These are phyloP conservation scores for Himalopsyche tibetana DNA, from an alignment of 2,888 invertebrate species.

Conservation along the genomic window DNA sequence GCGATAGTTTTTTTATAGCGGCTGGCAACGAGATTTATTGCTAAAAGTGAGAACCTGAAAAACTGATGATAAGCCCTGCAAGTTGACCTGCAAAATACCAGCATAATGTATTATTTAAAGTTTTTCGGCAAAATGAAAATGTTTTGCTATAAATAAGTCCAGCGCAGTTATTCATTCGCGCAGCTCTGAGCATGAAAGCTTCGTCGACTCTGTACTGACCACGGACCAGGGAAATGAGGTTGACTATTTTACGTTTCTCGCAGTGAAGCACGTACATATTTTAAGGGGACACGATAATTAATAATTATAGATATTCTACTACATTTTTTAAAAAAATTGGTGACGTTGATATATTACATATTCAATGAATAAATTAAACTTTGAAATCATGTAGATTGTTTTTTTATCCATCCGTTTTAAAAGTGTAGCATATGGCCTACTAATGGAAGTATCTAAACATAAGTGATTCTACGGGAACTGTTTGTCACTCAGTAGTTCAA, in stretches of 20 bases:
- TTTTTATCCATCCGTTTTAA: too few relatives aligned
- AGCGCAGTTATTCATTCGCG: constrained; percentile 39
- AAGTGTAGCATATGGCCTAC: too few relatives aligned
- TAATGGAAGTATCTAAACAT: too few relatives aligned
- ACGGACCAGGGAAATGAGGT: constrained; percentile 34
- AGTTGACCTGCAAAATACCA: background rate
- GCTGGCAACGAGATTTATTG: too few relatives aligned
- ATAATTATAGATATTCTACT: background rate
- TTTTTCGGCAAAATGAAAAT: constrained; percentile 48
- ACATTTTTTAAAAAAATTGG: too few relatives aligned
- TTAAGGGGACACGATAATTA: background rate
- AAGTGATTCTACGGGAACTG: too few relatives aligned
- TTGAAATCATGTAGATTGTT: too few relatives aligned
- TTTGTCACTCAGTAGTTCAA: too few relatives aligned
- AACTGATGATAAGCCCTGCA: background rate
- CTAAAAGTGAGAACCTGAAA: background rate
- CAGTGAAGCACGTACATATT: background rate
- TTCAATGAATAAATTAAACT: too few relatives aligned
- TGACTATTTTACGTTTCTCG: background rate
- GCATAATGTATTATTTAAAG: constrained; percentile 47
- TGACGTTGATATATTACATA: too few relatives aligned
- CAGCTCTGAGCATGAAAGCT: constrained; percentile 11
- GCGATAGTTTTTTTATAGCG: too few relatives aligned
- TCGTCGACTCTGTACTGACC: background rate
- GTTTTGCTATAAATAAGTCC: constrained; percentile 46